Conservation (phyloP, 2,888 invertebrate genomes). For the Nomada flava region DNA sequence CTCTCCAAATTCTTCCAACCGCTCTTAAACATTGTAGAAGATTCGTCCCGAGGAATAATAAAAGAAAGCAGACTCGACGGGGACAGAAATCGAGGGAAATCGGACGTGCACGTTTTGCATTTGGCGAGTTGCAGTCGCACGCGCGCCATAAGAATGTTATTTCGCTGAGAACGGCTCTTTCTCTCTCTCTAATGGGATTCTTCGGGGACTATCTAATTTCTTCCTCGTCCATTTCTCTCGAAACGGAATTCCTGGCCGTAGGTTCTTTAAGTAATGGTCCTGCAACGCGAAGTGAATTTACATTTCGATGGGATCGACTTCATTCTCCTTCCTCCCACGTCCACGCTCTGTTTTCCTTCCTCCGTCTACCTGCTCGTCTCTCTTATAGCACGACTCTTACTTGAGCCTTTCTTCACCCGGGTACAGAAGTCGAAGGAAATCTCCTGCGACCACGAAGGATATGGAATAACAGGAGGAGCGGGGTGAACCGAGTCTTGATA, state of each 20-base stretch:
- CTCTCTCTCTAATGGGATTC: conserved; percentile 61
- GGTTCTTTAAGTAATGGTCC: conserved; percentile 65
- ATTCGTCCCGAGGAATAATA: too few relatives aligned
- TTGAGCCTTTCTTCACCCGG: neutral
- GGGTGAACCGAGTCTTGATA: neutral
- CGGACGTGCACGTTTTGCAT: conserved; percentile 52
- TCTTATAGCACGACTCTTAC: neutral
- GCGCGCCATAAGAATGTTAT: conserved; percentile 45
- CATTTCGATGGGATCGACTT: conserved; percentile 65
- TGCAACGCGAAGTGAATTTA: conserved; percentile 62
- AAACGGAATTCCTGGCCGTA: conserved; percentile 62
- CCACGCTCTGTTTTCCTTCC: neutral
- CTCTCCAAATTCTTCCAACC: neutral
- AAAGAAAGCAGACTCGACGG: neutral
- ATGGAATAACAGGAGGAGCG: neutral
- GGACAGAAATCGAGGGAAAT: conserved; percentile 42
- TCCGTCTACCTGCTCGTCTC: neutral
- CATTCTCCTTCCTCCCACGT: conserved; percentile 46
- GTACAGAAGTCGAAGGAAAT: conserved; percentile 13
- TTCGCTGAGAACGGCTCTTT: conserved; percentile 40
- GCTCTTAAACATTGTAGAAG: neutral
- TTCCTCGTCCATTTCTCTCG: conserved; percentile 59
- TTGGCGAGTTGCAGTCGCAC: conserved; percentile 32
- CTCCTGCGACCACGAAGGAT: neutral
- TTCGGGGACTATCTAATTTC: conserved; percentile 67